Base-by-base conservation (phyloP, 2,888 invertebrate species). In the Drosophila maculinotata region DNA sequence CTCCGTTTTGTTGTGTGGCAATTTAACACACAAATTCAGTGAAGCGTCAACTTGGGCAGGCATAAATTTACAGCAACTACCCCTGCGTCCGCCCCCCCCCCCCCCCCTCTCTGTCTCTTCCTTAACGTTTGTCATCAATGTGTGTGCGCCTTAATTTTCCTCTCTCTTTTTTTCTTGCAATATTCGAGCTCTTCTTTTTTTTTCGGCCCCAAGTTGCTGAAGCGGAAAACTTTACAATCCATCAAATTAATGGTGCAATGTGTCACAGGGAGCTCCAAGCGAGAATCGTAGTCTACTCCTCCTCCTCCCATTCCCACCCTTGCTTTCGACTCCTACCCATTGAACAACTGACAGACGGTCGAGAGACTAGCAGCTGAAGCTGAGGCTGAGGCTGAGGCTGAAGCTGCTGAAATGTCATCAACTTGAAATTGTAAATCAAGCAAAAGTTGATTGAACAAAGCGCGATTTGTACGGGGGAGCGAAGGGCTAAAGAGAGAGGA, bases 231-330 rank as follows among this genome's bases (percentile, higher is more conserved):
- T 83, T 85, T 85, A 87, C 83, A 87, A 83, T 83, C 83, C 88
- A 87, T 83, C 83, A 83, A 83, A 85, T 83, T 87, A 87, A 83
- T 83, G 83, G 86, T 76, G 88, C 83, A 83, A 83, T 83, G 86
- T 83, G 86, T 87, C 88, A 76, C 86, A 60, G 71, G 71, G 64
- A 75, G 57, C 67, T 58, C 31, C 56, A 39, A n/a, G 42, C 36
- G 35, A 20, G 28, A 9, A 7, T 17, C 26, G 8, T 15, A 8
- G 3, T 12, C 25, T 15, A 4, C 35, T 7, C 25, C 42, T 12
- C 7, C 26, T 26, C 28, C 35, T 41, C 15, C 47, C n/a, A n/a
- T n/a, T n/a, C 56, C 25, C 30, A 1, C 17, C 57, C 36, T 17
- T 31, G 15, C 17, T 26, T n/a, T n/a, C n/a, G 6, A n/a, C 53